These are phyloP conservation scores for Drosophila melanocephala DNA, from an alignment of 2,888 invertebrate species.

Conservation along the genomic window DNA sequence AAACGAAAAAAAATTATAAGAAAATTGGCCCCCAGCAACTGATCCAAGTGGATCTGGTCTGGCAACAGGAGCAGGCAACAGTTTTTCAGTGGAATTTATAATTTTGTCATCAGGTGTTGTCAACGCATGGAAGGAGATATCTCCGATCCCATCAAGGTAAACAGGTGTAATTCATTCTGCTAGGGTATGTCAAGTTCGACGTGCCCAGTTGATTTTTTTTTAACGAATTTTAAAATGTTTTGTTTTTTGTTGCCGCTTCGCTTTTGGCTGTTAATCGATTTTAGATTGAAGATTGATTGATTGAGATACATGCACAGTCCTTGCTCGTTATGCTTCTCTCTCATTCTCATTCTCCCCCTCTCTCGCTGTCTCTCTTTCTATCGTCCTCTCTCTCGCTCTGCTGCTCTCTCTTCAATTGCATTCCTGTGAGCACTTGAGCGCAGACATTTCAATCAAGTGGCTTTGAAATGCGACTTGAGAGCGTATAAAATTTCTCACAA, in stretches of 20 bases:
- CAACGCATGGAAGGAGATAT: not conserved
- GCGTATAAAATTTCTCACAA: slow-evolving; percentile 36
- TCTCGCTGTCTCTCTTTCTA: not conserved
- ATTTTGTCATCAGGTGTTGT: not conserved
- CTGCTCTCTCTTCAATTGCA: not conserved
- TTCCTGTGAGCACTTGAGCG: slow-evolving; percentile 34
- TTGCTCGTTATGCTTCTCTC: not conserved
- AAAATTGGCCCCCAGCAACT: not conserved
- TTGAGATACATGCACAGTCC: slow-evolving; percentile 37
- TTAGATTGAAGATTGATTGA: slow-evolving; percentile 73
- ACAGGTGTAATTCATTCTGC: not conserved
- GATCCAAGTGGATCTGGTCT: not conserved
- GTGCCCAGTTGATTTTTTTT: not conserved
- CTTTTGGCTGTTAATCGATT: slow-evolving; percentile 61
- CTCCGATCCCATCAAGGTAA: not conserved
- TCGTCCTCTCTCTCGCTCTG: not conserved
- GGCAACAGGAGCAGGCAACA: not conserved
- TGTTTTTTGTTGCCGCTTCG: slow-evolving; percentile 18
- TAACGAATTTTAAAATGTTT: not conserved
- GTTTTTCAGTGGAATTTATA: not conserved
- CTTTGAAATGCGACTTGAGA: slow-evolving; percentile 16
- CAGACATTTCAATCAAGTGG: slow-evolving; percentile 27
- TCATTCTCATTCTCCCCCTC: not conserved
- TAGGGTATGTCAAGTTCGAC: not conserved
- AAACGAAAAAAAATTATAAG: not conserved